Percentiles rank a stretch among this genome's conserved stretches.
These are phyloP conservation scores for Onthophagus sagittarius DNA, from an alignment of 2,888 invertebrate species.

Conservation along the genomic window DNA sequence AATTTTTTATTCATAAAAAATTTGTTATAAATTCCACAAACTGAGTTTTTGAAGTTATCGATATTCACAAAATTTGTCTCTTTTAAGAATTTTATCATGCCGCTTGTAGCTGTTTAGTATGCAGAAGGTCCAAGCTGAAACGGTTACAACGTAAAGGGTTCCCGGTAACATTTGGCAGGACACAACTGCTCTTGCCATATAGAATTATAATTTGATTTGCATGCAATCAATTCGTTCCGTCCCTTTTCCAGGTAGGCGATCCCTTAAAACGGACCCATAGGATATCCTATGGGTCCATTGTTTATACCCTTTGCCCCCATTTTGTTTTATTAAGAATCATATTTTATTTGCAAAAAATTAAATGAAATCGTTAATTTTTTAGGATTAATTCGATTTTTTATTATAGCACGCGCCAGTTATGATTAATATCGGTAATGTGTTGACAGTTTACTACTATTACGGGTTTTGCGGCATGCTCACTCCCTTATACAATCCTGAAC, in stretches of 20 bases:
- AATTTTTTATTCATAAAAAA: too few species aligned
- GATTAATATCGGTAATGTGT: conserved; percentile 51
- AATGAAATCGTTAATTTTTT: too few species aligned
- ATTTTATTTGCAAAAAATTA: background rate
- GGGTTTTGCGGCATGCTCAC: conserved; percentile 50
- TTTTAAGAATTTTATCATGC: too few species aligned
- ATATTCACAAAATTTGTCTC: too few species aligned
- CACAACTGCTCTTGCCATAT: conserved; percentile 7
- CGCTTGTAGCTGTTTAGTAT: background rate
- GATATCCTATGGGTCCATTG: conserved; percentile 17
- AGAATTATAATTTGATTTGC: conserved; percentile 28
- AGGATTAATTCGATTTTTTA: background rate
- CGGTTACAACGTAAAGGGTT: conserved; percentile 2
- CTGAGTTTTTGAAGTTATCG: too few species aligned
- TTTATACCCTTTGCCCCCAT: conserved; percentile 12
- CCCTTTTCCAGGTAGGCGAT: conserved; percentile 43
- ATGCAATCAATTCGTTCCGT: conserved; percentile 37
- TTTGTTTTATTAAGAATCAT: background rate
- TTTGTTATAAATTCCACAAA: too few species aligned
- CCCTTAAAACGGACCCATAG: conserved; percentile 32
- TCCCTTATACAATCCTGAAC: conserved; percentile 45
- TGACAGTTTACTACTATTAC: conserved; percentile 50
- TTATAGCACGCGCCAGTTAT: conserved; percentile 33
- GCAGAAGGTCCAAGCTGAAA: background rate
- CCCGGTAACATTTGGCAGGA: background rate